Base-by-base conservation (phyloP, 2,113 vertebrate genomes). In the Cisticola juncidis region DNA sequence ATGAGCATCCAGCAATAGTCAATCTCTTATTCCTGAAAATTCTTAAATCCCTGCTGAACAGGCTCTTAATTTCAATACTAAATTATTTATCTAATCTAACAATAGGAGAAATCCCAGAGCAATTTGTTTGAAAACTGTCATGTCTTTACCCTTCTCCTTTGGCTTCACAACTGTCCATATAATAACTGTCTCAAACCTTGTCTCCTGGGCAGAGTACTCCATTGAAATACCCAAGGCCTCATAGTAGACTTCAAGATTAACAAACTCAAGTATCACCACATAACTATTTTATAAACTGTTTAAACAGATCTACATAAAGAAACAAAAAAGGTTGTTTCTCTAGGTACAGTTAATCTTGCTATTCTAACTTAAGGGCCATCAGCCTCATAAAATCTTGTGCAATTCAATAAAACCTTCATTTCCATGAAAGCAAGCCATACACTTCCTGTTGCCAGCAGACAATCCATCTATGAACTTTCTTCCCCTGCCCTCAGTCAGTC, bases 81-180 rank as follows among this genome's bases (percentile, higher is more conserved):
- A 90, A 86, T 93, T 77, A 94, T 88, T 95, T 96, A 86, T 83
- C 69, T 95, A 74, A 95, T 90, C 68, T 81, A 94, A 92, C 28
- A 53, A 88, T 4, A 81, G 38, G 9, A 94, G 68, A 96, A 95
- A 95, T 71, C 82, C 21, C 82, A 88, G 26, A 94, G 82, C 69
- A 88, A 92, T 93, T 95, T 83, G 35, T 86, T 88, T 83, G 76
- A 94, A 88, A 93, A 86, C 51, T 40, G 6, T 66, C 71, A 62
- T 64, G 51, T 53, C 76, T 92, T 85, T 38, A 90, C 68, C 33
- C 22, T 81, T 74, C 62, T 90, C 64, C 57, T 66, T 25, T 19
- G 64, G 64, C 44, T 81, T 86, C 64, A 40, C 0, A 17, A 47
- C 71, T 56, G 81, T 22, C 92, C 60, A 74, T 12, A 23, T 9